phyloP scores from a whole-genome alignment of 2,113 vertebrate genomes.

The Pipa parva region DNA sequence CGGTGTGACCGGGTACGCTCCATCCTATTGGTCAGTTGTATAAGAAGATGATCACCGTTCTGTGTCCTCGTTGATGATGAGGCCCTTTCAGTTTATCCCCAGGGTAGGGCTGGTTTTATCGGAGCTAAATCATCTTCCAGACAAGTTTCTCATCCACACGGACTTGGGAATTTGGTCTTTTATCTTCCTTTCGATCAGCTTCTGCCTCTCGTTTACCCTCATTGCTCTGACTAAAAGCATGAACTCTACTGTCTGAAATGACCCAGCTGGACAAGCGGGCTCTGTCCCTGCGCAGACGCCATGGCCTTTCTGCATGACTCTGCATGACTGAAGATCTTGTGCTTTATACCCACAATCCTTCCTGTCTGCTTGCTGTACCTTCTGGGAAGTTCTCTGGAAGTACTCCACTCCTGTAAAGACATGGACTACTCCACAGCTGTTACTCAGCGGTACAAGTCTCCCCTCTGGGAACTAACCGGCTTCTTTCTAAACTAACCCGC shows the following conservation, averaged over 20 bases:
- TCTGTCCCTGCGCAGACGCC: slow-evolving; percentile 24
- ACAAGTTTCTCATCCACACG: too few relatives aligned
- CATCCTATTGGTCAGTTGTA: too few relatives aligned
- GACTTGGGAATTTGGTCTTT: too few relatives aligned
- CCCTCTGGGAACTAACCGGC: slow-evolving; percentile 52
- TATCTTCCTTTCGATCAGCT: slow-evolving; percentile 22
- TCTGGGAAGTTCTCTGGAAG: slow-evolving; percentile 45
- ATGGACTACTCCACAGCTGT: slow-evolving; percentile 56
- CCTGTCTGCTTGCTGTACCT: slow-evolving; percentile 23
- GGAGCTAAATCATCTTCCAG: too few relatives aligned
- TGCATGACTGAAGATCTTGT: slow-evolving; percentile 54
- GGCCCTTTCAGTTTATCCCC: too few relatives aligned
- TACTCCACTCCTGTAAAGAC: slow-evolving; percentile 66
- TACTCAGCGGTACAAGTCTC: slow-evolving; percentile 32
- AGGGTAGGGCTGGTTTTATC: too few relatives aligned
- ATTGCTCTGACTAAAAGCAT: slow-evolving; percentile 36
- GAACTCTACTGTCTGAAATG: background rate
- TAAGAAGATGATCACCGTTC: too few relatives aligned
- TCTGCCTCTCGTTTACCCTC: slow-evolving; percentile 22
- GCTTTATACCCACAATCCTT: slow-evolving; percentile 47
- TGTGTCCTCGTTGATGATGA: too few relatives aligned
- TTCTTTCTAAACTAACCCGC: slow-evolving; percentile 46
- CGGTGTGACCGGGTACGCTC: too few relatives aligned
- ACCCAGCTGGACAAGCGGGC: background rate
- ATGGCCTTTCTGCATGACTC: slow-evolving; percentile 68